These are phyloP conservation scores for Macrophya alboannulata DNA, from an alignment of 2,888 invertebrate species.

Conservation along the genomic window DNA sequence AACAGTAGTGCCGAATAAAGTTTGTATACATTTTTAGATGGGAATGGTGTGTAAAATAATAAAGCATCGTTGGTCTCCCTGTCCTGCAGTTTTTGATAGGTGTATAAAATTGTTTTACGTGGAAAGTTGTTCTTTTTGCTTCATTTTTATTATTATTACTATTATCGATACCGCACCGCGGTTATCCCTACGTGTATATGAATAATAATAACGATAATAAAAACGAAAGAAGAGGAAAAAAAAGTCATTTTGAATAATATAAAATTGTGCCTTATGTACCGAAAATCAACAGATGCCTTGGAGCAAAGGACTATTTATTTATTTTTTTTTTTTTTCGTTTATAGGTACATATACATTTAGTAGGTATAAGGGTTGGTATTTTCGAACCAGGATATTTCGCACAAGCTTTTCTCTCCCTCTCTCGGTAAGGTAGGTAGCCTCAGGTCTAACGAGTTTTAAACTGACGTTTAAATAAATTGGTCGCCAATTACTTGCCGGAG, in stretches of 20 bases:
- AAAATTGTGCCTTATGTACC: constrained; percentile 3
- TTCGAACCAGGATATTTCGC: constrained; percentile 12
- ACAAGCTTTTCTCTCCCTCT: constrained; percentile 68
- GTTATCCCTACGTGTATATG: not conserved
- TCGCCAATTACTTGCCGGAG: constrained; percentile 68
- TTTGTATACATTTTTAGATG: not conserved
- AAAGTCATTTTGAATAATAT: not conserved
- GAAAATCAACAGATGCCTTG: not conserved
- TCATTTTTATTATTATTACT: not conserved
- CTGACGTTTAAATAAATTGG: constrained; percentile 73
- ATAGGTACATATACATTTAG: not conserved
- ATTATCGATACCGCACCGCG: not conserved
- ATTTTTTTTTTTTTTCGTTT: too few relatives aligned
- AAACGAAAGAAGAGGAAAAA: too few relatives aligned
- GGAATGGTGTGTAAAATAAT: not conserved
- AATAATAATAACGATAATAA: not conserved
- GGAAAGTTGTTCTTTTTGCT: not conserved
- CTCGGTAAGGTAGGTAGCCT: constrained; percentile 77
- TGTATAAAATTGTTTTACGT: not conserved
- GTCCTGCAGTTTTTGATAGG: not conserved
- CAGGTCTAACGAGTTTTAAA: constrained; percentile 69
- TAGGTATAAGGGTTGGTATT: constrained; percentile 21
- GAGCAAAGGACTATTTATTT: not conserved
- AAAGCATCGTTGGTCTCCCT: not conserved
- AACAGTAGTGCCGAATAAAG: not conserved